Percentiles rank a stretch among this genome's conserved stretches.
Conservation (phyloP, 2,797 vertebrate species). For the Myotis pilosus region DNA sequence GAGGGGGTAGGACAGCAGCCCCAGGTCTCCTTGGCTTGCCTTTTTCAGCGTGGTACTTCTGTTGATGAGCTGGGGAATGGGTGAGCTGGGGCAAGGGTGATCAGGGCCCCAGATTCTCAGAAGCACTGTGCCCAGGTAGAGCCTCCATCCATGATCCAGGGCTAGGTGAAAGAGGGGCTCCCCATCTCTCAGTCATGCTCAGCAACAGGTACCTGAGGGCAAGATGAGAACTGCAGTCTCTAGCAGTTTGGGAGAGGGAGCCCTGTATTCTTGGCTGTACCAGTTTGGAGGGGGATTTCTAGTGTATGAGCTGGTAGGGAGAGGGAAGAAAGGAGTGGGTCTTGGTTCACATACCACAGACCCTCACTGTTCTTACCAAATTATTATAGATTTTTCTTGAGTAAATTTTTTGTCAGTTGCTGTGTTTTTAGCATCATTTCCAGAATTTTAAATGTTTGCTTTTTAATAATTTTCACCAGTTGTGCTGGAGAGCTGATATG, state of each 20-base stretch:
- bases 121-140: neutral
- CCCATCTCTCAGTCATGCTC: neutral
- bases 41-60: neutral
- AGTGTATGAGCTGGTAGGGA: neutral
- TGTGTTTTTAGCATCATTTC: neutral
- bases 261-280: neutral
- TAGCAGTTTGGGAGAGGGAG: neutral
- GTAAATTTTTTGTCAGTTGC: constrained; percentile 1
- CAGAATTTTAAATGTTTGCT: neutral
- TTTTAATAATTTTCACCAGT: neutral
- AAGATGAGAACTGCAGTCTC: neutral
- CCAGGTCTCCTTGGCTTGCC: neutral
- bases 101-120: neutral
- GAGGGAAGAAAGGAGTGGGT: neutral
- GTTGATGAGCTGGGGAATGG: neutral
- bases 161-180: neutral
- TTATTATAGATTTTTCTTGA: neutral
- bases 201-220: neutral
- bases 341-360: neutral
- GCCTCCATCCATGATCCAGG: neutral
- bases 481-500: neutral
- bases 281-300: neutral
- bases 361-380: neutral
- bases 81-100: neutral
- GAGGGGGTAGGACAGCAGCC: neutral